phyloP scores from a whole-genome alignment of 1,140 invertebrate species.

The Zaprionus kolodkinae region DNA sequence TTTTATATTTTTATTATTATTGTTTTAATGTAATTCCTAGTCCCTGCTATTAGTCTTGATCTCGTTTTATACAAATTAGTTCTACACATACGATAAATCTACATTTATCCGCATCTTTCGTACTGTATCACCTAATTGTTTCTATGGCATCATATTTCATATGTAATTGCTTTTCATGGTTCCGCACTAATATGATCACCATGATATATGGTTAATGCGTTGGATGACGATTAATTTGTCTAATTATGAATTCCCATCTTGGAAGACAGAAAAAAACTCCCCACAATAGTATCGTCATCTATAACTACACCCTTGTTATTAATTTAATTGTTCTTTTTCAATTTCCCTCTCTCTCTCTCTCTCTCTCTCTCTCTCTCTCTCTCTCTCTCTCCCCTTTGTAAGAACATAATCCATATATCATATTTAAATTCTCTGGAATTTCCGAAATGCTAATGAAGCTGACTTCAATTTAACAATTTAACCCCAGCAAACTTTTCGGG shows the following conservation, averaged over 20 bases:
- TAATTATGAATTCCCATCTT: background rate
- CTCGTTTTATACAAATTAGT: too few species aligned
- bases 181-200: background rate
- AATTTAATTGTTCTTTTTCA: background rate
- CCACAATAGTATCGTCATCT: background rate
- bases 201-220: background rate
- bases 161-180: background rate
- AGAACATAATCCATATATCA: constrained; percentile 31
- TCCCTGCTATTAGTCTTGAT: too few species aligned
- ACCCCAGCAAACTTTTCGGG: constrained; percentile 27
- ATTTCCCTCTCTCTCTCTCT: background rate
- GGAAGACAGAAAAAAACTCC: background rate
- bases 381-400: background rate
- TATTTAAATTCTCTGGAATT: constrained; percentile 20
- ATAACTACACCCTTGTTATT: background rate
- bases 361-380: background rate
- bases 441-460: constrained; percentile 24
- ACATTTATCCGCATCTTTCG: background rate
- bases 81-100: too few species aligned
- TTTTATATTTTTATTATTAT: too few species aligned
- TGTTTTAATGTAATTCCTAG: too few species aligned
- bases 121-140: background rate
- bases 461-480: constrained; percentile 37
- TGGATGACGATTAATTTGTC: background rate
- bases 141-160: background rate